phyloP scores from a whole-genome alignment of 2,888 invertebrate genomes.

The Erebia ligea region DNA sequence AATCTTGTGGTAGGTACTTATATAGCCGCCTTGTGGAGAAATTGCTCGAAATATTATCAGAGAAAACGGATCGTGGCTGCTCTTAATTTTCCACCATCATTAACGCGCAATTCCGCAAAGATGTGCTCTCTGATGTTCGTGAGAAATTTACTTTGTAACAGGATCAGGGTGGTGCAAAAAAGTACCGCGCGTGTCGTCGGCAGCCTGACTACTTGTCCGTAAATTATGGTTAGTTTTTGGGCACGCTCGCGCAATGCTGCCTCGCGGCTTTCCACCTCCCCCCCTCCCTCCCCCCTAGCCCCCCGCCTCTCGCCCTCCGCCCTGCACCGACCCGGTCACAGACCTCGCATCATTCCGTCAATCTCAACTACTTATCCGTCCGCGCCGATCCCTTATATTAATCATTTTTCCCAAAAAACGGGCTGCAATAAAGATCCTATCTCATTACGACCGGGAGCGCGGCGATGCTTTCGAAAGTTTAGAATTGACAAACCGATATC shows the following conservation, averaged over 20 bases:
- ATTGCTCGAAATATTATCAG: constrained; percentile 57
- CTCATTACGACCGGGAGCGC: constrained; percentile 58
- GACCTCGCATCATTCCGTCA: constrained; percentile 78
- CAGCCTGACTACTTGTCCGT: constrained; percentile 76
- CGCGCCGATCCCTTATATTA: constrained; percentile 76
- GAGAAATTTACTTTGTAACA: constrained; percentile 79
- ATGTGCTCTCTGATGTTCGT: constrained; percentile 72
- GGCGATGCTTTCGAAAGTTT: constrained; percentile 66
- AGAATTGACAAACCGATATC: constrained; percentile 76
- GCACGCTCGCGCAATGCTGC: constrained; percentile 77
- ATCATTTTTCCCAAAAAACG: constrained; percentile 76
- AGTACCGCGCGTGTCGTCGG: constrained; percentile 74
- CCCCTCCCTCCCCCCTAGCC: constrained; percentile 50
- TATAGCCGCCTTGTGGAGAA: constrained; percentile 32
- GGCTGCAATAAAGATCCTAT: constrained; percentile 74
- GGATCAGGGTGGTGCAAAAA: constrained; percentile 70
- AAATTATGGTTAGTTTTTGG: constrained; percentile 85
- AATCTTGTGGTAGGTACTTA: too few species aligned
- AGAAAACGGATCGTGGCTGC: constrained; percentile 50
- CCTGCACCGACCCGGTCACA: constrained; percentile 69
- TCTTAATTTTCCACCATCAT: constrained; percentile 68
- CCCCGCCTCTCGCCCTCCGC: constrained; percentile 49
- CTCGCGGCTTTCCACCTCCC: constrained; percentile 74
- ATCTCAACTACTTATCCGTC: constrained; percentile 81
- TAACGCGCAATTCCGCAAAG: constrained; percentile 71